Percentiles rank a stretch among this genome's conserved stretches.
Conservation (phyloP, 2,888 invertebrate species). For the Eristalis pertinax region DNA sequence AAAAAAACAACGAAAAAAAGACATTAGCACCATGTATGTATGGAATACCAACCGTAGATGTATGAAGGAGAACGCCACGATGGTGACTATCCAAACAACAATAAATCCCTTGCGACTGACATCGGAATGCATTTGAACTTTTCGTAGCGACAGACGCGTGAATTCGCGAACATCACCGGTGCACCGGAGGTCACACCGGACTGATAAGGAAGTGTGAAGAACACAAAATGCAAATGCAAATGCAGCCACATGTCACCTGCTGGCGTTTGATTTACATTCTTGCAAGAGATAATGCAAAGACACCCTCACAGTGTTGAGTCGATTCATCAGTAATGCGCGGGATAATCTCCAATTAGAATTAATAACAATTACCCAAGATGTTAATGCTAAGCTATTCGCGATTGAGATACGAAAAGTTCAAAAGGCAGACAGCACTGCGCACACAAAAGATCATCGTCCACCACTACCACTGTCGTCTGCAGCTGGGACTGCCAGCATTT, state of each 20-base stretch:
- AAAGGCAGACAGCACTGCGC: slow-evolving; percentile 27
- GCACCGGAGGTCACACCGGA: slow-evolving; percentile 14
- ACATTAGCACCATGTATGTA: slow-evolving; percentile 19
- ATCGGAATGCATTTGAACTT: slow-evolving; percentile 62
- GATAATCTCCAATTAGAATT: slow-evolving; percentile 58
- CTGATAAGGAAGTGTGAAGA: slow-evolving; percentile 9
- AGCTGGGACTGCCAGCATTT: slow-evolving; percentile 20
- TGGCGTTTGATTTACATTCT: background rate
- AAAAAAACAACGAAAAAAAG: slow-evolving; percentile 5
- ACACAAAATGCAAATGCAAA: slow-evolving; percentile 22
- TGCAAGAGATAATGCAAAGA: background rate
- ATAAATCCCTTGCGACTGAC: slow-evolving; percentile 52
- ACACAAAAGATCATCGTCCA: slow-evolving; percentile 19
- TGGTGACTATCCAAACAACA: background rate
- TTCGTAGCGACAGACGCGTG: background rate
- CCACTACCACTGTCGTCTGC: background rate
- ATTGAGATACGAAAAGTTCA: slow-evolving; percentile 58
- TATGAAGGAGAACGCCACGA: background rate
- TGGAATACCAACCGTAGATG: background rate
- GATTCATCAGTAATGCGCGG: slow-evolving; percentile 32
- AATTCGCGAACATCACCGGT: background rate
- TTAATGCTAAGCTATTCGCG: slow-evolving; percentile 15
- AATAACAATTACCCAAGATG: slow-evolving; percentile 33
- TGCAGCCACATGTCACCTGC: background rate
- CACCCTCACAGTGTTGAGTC: slow-evolving; percentile 8